These are phyloP conservation scores for Dicyrtomina minuta DNA, from an alignment of 2,888 invertebrate genomes.

Conservation along the genomic window DNA sequence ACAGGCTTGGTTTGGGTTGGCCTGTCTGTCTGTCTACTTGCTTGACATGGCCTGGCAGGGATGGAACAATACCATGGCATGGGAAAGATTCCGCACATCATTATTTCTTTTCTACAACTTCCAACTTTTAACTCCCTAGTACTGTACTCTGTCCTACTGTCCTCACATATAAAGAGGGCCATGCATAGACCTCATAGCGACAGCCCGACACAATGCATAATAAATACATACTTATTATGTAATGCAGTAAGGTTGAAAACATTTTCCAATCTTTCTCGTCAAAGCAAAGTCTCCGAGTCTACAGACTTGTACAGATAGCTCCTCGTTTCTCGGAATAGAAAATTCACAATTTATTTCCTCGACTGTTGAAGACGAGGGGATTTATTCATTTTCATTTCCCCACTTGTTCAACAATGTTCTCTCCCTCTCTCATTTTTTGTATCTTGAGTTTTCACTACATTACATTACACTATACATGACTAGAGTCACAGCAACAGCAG, in stretches of 20 bases:
- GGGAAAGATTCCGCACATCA: conserved; percentile 7
- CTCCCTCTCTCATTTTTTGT: conserved; percentile 15
- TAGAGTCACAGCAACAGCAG: neutral
- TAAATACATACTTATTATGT: neutral
- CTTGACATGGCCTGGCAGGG: too few species aligned
- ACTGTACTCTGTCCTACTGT: too few species aligned
- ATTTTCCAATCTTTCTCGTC: conserved; percentile 27
- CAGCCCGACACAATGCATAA: neutral
- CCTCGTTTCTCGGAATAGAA: conserved; percentile 32
- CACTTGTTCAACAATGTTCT: conserved; percentile 44
- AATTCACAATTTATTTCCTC: conserved; percentile 45
- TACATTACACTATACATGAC: neutral
- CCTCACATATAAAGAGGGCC: conserved; percentile 25
- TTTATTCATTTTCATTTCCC: conserved; percentile 51
- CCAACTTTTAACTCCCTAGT: conserved; percentile 30
- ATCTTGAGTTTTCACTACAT: neutral
- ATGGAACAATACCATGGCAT: neutral
- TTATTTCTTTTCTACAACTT: conserved; percentile 32
- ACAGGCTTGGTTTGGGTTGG: too few species aligned
- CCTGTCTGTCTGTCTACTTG: too few species aligned
- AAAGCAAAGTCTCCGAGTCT: conserved; percentile 29
- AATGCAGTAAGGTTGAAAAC: conserved; percentile 24
- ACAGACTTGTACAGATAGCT: too few species aligned
- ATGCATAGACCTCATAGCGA: neutral
- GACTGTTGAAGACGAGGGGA: conserved; percentile 37